These are phyloP conservation scores for Rousettus madagascariensis DNA, from an alignment of 2,797 vertebrate species.

Conservation along the genomic window DNA sequence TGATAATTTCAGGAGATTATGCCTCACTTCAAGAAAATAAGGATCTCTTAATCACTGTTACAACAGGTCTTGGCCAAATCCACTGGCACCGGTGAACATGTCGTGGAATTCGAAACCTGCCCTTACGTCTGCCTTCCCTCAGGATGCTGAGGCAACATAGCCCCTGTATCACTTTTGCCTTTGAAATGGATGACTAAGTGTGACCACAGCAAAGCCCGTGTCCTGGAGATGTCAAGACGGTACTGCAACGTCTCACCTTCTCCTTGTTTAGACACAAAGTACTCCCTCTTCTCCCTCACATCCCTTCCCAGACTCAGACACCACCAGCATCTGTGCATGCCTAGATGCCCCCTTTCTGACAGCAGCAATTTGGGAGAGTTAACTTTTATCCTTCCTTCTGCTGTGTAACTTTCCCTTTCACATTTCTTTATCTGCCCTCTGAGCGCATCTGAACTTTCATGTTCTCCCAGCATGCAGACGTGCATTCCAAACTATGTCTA, in stretches of 20 bases:
- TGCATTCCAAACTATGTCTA: slow-evolving; percentile 90
- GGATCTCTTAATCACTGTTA: not conserved
- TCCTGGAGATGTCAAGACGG: slow-evolving; percentile 71
- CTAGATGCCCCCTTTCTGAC: slow-evolving; percentile 82
- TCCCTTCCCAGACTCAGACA: slow-evolving; percentile 61
- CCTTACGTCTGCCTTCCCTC: slow-evolving; percentile 14
- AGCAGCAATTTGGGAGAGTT: slow-evolving; percentile 85
- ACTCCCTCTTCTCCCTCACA: not conserved
- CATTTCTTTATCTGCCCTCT: slow-evolving; percentile 89
- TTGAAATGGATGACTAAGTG: slow-evolving; percentile 64
- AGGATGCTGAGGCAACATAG: slow-evolving; percentile 48
- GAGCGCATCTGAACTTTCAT: slow-evolving; percentile 93
- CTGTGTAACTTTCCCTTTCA: slow-evolving; percentile 89
- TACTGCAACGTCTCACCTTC: slow-evolving; percentile 68
- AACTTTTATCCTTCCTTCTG: slow-evolving; percentile 87
- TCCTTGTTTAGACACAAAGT: slow-evolving; percentile 73
- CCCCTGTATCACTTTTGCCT: slow-evolving; percentile 66
- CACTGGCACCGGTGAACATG: not conserved
- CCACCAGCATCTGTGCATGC: slow-evolving; percentile 77
- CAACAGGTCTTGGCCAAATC: not conserved
- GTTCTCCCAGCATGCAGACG: slow-evolving; percentile 90
- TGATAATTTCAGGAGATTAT: slow-evolving; percentile 48
- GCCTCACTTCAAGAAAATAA: slow-evolving; percentile 8
- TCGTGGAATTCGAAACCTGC: not conserved
- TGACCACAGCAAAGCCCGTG: slow-evolving; percentile 57